Percentiles rank a stretch among this genome's conserved stretches.
Evolutionary conservation across 2,797 vertebrate genomes (phyloP).

Genomic region (Neomorphus geoffroyi): DNA sequence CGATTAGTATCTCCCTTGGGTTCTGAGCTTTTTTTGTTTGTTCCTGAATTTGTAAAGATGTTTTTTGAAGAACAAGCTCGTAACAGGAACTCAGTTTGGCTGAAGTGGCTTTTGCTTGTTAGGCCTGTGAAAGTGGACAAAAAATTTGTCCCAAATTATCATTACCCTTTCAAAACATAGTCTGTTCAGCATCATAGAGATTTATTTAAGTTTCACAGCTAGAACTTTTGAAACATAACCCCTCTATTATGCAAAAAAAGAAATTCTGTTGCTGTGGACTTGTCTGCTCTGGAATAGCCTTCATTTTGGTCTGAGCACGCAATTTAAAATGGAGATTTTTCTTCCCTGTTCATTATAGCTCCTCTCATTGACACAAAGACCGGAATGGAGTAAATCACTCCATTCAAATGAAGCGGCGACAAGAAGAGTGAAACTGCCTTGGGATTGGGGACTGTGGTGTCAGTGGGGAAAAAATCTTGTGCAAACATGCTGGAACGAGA

Average conservation of each 20-base stretch:
- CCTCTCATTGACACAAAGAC: not conserved
- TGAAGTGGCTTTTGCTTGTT: not conserved
- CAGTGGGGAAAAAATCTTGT: not conserved
- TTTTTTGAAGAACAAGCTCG: not conserved
- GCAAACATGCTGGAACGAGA: not conserved
- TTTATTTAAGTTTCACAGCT: not conserved
- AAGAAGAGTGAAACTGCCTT: not conserved
- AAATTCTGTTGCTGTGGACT: not conserved
- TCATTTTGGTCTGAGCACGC: not conserved
- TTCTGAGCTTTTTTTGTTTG: not conserved
- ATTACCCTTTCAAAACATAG: not conserved
- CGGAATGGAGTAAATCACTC: not conserved
- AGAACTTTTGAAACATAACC: not conserved
- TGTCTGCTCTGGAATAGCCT: not conserved
- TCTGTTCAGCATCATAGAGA: not conserved
- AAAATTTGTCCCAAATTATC: not conserved
- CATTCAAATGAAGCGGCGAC: not conserved
- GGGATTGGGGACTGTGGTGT: not conserved
- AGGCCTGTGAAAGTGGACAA: not conserved
- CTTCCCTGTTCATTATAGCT: not conserved
- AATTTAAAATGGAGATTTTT: not conserved
- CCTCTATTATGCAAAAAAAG: not conserved
- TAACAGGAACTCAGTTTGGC: not conserved
- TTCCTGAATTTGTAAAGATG: not conserved
- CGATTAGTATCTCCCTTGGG: not conserved